phyloP scores from a whole-genome alignment of 2,113 vertebrate genomes.

The Hypocryptadius cinnamomeus region DNA sequence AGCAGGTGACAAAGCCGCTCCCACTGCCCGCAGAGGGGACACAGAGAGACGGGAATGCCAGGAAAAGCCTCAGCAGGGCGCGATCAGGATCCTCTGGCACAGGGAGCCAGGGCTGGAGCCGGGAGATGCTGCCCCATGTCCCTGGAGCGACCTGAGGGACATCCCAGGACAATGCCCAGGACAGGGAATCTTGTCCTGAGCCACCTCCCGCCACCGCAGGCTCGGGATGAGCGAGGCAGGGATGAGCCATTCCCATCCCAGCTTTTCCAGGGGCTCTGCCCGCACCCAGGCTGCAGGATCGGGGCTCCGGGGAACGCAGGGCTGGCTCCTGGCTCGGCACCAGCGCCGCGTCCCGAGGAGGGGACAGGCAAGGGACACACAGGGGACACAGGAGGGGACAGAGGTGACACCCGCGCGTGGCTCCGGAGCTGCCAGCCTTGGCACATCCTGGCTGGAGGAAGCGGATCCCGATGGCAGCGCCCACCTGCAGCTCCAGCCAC shows the following conservation, averaged over 20 bases:
- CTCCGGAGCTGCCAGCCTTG: background rate
- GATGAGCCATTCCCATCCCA: background rate
- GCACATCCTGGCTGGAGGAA: background rate
- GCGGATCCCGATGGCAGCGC: background rate
- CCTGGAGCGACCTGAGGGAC: background rate
- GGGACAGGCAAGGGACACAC: background rate
- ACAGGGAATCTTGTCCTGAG: background rate
- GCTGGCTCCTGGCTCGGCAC: background rate
- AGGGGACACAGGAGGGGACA: background rate
- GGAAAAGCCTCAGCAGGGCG: background rate
- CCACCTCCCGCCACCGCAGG: background rate
- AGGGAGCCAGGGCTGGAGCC: background rate
- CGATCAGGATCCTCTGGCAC: background rate
- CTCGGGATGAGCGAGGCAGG: background rate
- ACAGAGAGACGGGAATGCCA: accelerated
- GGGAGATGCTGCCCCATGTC: accelerated
- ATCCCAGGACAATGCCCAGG: background rate
- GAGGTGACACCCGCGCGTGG: accelerated
- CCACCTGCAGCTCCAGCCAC: background rate
- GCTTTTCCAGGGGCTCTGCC: background rate
- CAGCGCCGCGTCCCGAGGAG: background rate
- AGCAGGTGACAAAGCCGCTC: background rate
- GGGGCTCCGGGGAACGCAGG: background rate
- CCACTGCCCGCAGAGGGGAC: background rate
- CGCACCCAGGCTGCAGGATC: background rate